Evolutionary conservation across 2,113 vertebrate genomes (phyloP).

Genomic region (Seriola aureovittata): DNA sequence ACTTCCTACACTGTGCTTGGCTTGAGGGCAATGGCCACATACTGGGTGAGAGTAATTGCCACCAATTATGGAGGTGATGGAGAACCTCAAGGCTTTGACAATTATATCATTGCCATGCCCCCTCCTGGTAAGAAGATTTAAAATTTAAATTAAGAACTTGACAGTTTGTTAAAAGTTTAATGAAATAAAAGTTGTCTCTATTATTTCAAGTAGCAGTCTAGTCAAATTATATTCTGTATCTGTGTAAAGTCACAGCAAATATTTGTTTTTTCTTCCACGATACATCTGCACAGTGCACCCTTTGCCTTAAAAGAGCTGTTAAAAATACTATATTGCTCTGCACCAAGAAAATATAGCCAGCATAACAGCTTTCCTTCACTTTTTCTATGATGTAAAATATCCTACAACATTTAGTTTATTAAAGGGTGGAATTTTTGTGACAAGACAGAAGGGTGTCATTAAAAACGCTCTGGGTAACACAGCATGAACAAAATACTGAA

Average conservation of each 20-base stretch:
- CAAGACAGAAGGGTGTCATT: not conserved
- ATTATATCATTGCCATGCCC: constrained; percentile 77
- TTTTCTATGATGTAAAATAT: not conserved
- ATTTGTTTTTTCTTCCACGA: not conserved
- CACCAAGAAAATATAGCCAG: not conserved
- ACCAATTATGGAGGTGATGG: constrained; percentile 86
- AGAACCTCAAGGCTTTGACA: constrained; percentile 83
- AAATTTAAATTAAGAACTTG: not conserved
- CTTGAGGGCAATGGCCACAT: constrained; percentile 83
- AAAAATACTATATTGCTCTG: not conserved
- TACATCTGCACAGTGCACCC: not conserved
- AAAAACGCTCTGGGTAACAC: not conserved
- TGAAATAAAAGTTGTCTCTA: not conserved
- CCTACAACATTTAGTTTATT: not conserved
- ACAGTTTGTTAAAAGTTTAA: not conserved
- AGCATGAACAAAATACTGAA: not conserved
- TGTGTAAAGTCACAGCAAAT: not conserved
- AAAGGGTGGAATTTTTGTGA: not conserved
- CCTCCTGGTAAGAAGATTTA: constrained; percentile 77
- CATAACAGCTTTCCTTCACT: not conserved
- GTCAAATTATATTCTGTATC: not conserved
- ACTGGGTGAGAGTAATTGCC: constrained; percentile 89
- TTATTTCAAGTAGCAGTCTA: not conserved
- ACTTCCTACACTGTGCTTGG: constrained; percentile 87
- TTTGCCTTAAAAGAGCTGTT: not conserved